Base-by-base conservation (phyloP, 2,888 invertebrate genomes). In the Dicranocentrus wangi region DNA sequence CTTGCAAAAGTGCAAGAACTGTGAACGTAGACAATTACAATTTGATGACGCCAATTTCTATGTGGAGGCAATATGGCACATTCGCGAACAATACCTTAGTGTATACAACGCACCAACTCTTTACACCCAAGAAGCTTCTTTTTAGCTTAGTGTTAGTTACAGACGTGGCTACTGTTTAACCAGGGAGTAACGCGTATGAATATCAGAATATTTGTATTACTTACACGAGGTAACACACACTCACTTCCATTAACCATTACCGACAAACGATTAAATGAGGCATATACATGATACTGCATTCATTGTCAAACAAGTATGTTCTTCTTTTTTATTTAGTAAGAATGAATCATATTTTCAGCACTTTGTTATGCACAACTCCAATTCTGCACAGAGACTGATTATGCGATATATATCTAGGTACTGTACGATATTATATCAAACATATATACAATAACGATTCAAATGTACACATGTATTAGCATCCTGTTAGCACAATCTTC, bases 241-340 rank as follows among this genome's bases (percentile, higher is more conserved):
- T 8, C 13, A 39, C 39, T 8, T 39, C 8, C 8, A 39, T 8
- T 39, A 39, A 39, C 7, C 13, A 39, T 39, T 13, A 39, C 39
- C 3, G 8, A n/a, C 73, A n/a, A n/a, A n/a, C n/a, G n/a, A n/a
- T n/a, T n/a, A n/a, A n/a, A n/a, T n/a, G n/a, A n/a, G n/a, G n/a
- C n/a, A n/a, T n/a, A n/a, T n/a, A n/a, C n/a, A 75, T 75, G 73
- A 75, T 51, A 55, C n/a, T 65, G 73, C 73, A 75, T 75, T 75
- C 32, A 63, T 58, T 73, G 51, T 63, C 43, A 5, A 17, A 43
- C 17, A 13, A 10, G 13, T 19, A 10, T 10, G n/a, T 10, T 21
- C 3, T 8, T 8, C 39, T 7, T 39, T 39, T 13, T 8, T 39
- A 8, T 7, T 58, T 39, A 5, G 8, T 15, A 23, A 17, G 21